Evolutionary conservation across 2,113 vertebrate genomes (phyloP).

Genomic region (Bos taurus): DNA sequence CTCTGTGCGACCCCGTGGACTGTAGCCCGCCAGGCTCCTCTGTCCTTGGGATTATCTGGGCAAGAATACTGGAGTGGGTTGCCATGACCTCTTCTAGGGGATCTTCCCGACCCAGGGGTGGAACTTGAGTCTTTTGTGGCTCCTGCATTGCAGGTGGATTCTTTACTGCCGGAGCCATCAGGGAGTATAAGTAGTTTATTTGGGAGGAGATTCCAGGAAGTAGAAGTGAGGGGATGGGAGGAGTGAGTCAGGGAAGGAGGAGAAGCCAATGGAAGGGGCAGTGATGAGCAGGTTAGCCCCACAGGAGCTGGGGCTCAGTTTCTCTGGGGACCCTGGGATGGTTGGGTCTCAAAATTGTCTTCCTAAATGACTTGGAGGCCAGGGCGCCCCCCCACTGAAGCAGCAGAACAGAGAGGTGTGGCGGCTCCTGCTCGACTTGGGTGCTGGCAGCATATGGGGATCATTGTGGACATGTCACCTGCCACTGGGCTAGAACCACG

Average conservation of each 20-base stretch:
- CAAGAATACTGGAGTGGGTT: neutral
- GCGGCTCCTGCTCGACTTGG: rapidly evolving
- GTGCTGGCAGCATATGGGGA: rapidly evolving
- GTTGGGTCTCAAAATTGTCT: neutral
- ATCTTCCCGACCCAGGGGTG: neutral
- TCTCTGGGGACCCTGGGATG: neutral
- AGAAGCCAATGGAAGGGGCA: neutral
- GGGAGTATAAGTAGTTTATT: neutral
- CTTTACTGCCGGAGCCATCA: neutral
- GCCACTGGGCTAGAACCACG: neutral
- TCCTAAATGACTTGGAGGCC: neutral
- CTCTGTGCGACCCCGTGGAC: rapidly evolving
- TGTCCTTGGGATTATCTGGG: neutral
- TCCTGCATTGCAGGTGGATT: neutral
- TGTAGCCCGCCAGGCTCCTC: neutral
- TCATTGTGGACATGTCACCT: neutral
- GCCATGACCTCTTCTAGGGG: neutral
- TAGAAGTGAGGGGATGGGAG: neutral
- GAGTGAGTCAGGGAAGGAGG: neutral
- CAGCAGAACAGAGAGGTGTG: neutral
- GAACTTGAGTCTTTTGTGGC: neutral
- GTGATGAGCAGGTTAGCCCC: neutral
- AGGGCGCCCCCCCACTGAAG: neutral
- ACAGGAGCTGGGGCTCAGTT: neutral
- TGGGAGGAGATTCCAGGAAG: neutral